Percentiles rank a stretch among this genome's conserved stretches.
phyloP scores from a whole-genome alignment of 2,888 invertebrate species.

The Escarpia spicata region DNA sequence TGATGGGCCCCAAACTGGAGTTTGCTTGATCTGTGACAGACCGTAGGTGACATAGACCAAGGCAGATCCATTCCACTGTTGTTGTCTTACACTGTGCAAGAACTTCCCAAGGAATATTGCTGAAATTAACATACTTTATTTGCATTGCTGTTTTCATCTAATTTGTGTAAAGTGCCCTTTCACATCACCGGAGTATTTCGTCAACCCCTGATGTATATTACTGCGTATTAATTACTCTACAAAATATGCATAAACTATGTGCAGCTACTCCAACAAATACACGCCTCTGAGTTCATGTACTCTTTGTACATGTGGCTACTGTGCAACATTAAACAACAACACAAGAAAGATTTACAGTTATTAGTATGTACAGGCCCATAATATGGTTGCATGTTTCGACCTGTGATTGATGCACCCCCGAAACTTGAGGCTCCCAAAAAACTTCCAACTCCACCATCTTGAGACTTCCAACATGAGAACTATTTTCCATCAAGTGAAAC shows the following conservation, averaged over 20 bases:
- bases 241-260: background rate
- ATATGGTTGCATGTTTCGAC: too few relatives aligned
- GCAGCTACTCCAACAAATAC: background rate
- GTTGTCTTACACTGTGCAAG: background rate
- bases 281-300: background rate
- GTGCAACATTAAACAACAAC: background rate
- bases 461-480: too few relatives aligned
- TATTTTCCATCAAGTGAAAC: too few relatives aligned
- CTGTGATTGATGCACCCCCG: too few relatives aligned
- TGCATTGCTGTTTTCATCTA: background rate
- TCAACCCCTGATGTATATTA: too few relatives aligned
- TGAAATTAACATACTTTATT: background rate
- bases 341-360: background rate
- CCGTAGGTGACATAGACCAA: background rate
- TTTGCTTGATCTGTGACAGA: slow-evolving; percentile 5
- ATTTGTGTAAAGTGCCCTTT: background rate
- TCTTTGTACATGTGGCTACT: background rate
- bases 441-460: too few relatives aligned
- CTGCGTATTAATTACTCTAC: background rate
- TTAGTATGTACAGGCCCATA: too few relatives aligned
- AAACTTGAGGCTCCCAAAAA: too few relatives aligned
- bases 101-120: background rate
- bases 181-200: background rate
- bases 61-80: background rate
- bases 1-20: background rate